Base-by-base conservation (phyloP, 1,140 invertebrate genomes). In the Drosophila lowei region DNA sequence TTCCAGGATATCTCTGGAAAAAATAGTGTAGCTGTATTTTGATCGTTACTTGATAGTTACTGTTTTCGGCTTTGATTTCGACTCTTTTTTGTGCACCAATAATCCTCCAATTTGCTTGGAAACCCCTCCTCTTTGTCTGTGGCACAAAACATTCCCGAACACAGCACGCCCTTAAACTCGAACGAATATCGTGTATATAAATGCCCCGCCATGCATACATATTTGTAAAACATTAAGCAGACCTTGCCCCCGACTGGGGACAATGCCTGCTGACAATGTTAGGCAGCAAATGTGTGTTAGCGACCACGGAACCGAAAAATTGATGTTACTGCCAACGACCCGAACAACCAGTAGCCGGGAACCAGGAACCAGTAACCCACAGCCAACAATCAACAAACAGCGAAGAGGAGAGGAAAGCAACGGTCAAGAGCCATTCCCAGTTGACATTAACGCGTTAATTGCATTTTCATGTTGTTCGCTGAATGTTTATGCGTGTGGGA, bases 381-480 rank as follows among this genome's bases (percentile, higher is more conserved):
- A 49, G 30, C 52, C 56, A 57, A 58, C 56, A 48, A 44, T 59
- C 55, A 38, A 11, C 34, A 13, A 13, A 38, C 11, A 38, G 3
- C 3, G 3, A 0, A 3, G 34, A 15, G 42, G 59, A 68, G 55
- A 7, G 23, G 23, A 6, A 4, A 25, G 23, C 3, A 18, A n/a
- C 64, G 72, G 58, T 72, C 55, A 65, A 61, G 60, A 73, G 66
- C 63, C 77, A 74, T 84, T 80, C 77, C 67, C 67, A 75, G 66
- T 81, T 80, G 72, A 88, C 83, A 88, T 83, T 88, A 83, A 83
- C 61, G 75, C 78, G 79, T 83, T 88, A 88, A 88, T 88, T 88
- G 83, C 84, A 83, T 83, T 88, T 88, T 83, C 83, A 88, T 88
- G 83, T 88, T 88, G 71, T 79, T 58, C 49, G 50, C 57, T 16